A percentile compares a stretch with the other conserved stretches of the same genome.
These are phyloP conservation scores for Spheniscus humboldti DNA, from an alignment of 2,797 vertebrate species.

Conservation along the genomic window DNA sequence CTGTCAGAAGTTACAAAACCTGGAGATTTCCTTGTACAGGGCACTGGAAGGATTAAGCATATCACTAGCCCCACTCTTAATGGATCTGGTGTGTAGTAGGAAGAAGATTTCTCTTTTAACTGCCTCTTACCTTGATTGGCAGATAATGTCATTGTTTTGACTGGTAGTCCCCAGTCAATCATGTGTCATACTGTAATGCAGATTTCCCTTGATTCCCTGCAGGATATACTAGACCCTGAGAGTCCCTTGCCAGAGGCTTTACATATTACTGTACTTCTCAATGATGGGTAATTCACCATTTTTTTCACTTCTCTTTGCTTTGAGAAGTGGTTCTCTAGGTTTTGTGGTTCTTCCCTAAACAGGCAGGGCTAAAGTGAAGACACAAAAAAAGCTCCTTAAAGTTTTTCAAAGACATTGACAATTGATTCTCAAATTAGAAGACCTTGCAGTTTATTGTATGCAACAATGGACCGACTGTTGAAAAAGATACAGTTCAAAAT, in stretches of 20 bases:
- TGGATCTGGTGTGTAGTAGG: background rate
- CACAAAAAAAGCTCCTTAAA: background rate
- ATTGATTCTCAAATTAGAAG: background rate
- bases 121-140: background rate
- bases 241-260: background rate
- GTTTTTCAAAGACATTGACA: background rate
- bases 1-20: background rate
- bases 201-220: background rate
- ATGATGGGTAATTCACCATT: background rate
- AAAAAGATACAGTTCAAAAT: background rate
- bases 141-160: background rate
- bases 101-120: background rate
- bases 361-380: background rate
- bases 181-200: background rate
- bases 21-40: background rate
- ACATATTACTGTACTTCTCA: background rate
- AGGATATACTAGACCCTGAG: background rate
- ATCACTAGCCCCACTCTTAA: background rate
- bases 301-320: background rate
- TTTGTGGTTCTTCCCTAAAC: background rate
- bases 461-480: background rate
- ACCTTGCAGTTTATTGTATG: background rate
- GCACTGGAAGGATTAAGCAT: background rate
- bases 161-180: background rate
- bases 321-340: background rate